phyloP scores from a whole-genome alignment of 2,113 vertebrate species.

The Poecilia latipinna region DNA sequence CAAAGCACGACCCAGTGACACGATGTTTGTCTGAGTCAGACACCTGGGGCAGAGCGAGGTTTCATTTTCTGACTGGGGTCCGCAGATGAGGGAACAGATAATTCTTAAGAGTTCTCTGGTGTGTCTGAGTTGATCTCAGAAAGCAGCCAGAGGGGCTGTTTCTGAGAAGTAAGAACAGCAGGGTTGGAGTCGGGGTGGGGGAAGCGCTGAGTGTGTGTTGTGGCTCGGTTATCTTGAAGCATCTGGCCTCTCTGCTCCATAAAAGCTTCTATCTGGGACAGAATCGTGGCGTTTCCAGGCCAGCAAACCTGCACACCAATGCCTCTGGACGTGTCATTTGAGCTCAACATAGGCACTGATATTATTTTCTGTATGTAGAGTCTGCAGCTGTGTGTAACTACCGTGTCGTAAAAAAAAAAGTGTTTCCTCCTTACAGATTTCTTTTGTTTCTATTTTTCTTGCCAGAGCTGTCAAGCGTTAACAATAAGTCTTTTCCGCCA shows the following conservation, averaged over 20 bases:
- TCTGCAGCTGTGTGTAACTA: not conserved
- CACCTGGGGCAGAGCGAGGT: not conserved
- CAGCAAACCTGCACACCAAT: conserved; percentile 5
- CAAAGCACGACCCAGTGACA: not conserved
- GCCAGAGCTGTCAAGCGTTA: not conserved
- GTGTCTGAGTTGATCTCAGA: conserved; percentile 19
- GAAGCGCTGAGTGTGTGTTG: conserved; percentile 19
- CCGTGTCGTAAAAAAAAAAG: not conserved
- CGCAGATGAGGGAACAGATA: not conserved
- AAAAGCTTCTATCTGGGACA: conserved; percentile 36
- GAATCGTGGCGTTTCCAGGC: conserved; percentile 13
- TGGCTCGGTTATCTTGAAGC: conserved; percentile 50
- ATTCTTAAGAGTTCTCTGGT: conserved; percentile 3
- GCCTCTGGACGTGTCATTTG: conserved; percentile 18
- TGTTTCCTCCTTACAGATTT: not conserved
- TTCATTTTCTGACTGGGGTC: not conserved
- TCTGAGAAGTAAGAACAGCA: conserved; percentile 29
- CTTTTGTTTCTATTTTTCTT: not conserved
- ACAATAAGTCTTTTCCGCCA: too few species aligned
- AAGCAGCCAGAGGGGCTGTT: conserved; percentile 17
- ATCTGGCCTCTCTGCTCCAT: conserved; percentile 60
- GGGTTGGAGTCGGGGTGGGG: not conserved
- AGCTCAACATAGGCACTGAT: conserved; percentile 21
- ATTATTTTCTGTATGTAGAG: conserved; percentile 9
- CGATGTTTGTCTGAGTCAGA: conserved; percentile 15